A percentile compares a stretch with the other conserved stretches of the same genome.
Conservation (phyloP, 1,140 invertebrate genomes). For the Formica selysi region DNA sequence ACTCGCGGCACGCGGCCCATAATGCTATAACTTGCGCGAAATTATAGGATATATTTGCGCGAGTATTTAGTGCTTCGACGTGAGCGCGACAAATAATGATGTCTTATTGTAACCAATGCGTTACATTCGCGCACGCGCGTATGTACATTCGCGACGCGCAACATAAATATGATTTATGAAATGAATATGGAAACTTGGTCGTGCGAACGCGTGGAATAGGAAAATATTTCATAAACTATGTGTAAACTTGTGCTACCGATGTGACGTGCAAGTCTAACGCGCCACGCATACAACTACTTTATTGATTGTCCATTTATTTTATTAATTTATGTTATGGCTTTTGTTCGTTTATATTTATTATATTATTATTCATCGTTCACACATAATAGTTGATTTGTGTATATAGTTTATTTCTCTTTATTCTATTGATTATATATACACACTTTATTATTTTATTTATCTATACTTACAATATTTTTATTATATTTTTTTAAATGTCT, state of each 20-base stretch:
- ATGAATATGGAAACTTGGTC: constrained; percentile 36
- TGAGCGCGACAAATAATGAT: constrained; percentile 62
- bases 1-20: constrained; percentile 48
- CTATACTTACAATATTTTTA: background rate
- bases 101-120: constrained; percentile 49
- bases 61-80: constrained; percentile 61
- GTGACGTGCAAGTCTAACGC: background rate
- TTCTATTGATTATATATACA: background rate
- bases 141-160: background rate
- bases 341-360: background rate
- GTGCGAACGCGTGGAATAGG: background rate
- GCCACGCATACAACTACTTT: background rate
- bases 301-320: background rate
- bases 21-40: constrained; percentile 38
- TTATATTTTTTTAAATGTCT: background rate
- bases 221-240: constrained; percentile 3
- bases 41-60: constrained; percentile 54
- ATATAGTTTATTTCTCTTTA: too few species aligned
- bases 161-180: constrained; percentile 20
- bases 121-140: constrained; percentile 30
- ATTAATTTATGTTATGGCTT: background rate
- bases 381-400: too few species aligned
- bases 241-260: background rate
- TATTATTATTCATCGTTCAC: background rate
- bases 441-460: background rate